Percentiles rank a stretch among this genome's conserved stretches.
phyloP scores from a whole-genome alignment of 92 coral and sea anemone species.

The Metridium senile region DNA sequence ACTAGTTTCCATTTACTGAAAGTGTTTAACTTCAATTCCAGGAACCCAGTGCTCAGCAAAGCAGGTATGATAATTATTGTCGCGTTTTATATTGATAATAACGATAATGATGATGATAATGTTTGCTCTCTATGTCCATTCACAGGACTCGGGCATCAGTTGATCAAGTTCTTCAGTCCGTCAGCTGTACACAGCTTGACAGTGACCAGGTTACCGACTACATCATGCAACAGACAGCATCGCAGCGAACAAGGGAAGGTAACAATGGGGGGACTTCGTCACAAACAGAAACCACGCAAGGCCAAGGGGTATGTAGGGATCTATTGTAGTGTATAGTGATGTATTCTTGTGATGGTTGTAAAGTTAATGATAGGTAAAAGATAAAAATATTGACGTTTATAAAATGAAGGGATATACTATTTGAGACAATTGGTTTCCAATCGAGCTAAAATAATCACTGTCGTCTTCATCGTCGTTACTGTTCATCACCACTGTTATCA shows the following conservation, averaged over 20 bases:
- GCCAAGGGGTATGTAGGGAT: not conserved
- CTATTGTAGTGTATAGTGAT: too few species aligned
- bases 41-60: constrained; percentile 1
- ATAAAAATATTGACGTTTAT: too few species aligned
- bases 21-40: not conserved
- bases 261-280: not conserved
- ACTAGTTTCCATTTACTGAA: too few species aligned
- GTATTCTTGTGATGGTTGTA: too few species aligned
- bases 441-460: too few species aligned
- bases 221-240: constrained; percentile 48
- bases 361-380: too few species aligned
- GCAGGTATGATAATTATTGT: not conserved
- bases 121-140: not conserved
- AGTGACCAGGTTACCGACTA: constrained; percentile 67
- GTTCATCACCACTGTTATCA: too few species aligned
- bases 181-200: constrained; percentile 53
- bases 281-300: not conserved
- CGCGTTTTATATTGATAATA: too few species aligned
- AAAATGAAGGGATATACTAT: too few species aligned
- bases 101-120: not conserved
- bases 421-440: too few species aligned
- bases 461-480: too few species aligned
- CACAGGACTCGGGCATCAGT: constrained; percentile 56
- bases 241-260: not conserved
- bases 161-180: constrained; percentile 69